These are phyloP conservation scores for Acleris cristana DNA, from an alignment of 2,888 invertebrate genomes.

Conservation along the genomic window DNA sequence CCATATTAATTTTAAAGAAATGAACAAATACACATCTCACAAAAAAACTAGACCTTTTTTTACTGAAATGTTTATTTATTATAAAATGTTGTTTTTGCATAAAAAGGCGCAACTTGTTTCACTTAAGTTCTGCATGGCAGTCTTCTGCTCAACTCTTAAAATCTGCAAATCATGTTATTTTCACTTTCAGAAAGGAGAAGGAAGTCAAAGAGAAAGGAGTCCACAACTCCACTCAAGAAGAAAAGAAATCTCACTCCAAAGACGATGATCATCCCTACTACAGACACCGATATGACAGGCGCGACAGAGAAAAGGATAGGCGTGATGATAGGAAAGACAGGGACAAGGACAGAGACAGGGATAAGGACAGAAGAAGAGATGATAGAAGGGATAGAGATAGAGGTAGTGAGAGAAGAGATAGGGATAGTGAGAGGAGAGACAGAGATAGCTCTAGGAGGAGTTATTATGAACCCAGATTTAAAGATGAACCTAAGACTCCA, in stretches of 20 bases:
- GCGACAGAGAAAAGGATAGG: slow-evolving; percentile 54
- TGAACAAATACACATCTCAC: no score
- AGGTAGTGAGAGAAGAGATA: slow-evolving; percentile 56
- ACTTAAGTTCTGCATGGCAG: no score
- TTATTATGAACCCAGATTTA: slow-evolving; percentile 86
- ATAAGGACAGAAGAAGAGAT: slow-evolving; percentile 48
- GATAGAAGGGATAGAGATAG: slow-evolving; percentile 54
- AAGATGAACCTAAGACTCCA: slow-evolving; percentile 95
- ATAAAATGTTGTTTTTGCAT: no score
- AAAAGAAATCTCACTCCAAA: slow-evolving; percentile 68
- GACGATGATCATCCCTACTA: slow-evolving; percentile 68
- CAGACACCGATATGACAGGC: slow-evolving; percentile 62
- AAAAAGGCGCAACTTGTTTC: no score
- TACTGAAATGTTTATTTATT: no score
- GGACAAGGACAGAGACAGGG: slow-evolving; percentile 48
- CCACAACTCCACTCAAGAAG: slow-evolving; percentile 87
- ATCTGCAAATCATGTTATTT: no score
- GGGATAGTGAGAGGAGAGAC: slow-evolving; percentile 52
- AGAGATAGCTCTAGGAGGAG: slow-evolving; percentile 77
- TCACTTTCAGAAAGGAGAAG: slow-evolving; percentile 68
- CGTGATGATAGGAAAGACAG: slow-evolving; percentile 50
- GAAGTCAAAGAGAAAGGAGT: slow-evolving; percentile 88
- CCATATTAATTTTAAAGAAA: no score
- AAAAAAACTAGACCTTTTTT: no score
- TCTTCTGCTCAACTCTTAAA: no score